Evolutionary conservation across 2,888 invertebrate genomes (phyloP).

Genomic region (Hemicrepidius hirtus): DNA sequence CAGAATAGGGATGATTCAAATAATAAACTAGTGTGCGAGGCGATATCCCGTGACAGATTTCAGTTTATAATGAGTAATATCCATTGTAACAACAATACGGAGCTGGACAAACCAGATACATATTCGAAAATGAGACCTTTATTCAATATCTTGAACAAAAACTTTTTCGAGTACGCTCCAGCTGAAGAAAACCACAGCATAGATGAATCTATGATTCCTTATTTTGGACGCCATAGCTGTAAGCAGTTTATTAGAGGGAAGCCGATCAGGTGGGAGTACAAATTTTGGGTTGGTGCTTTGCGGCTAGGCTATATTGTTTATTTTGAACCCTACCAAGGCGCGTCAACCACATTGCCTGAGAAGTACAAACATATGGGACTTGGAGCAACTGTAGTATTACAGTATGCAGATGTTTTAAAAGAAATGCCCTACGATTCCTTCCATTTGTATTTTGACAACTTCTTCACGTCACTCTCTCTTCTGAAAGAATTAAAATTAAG

Average conservation of each 20-base stretch:
- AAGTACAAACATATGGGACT: not conserved
- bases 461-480: no score
- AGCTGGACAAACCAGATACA: constrained; percentile 55
- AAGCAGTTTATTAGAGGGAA: constrained; percentile 61
- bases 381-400: not conserved
- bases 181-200: constrained; percentile 60
- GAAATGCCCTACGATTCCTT: not conserved
- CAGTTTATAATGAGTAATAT: constrained; percentile 44
- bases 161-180: constrained; percentile 57
- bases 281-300: constrained; percentile 13
- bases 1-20: constrained; percentile 51
- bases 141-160: constrained; percentile 57
- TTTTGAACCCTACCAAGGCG: not conserved
- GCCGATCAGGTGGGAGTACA: constrained; percentile 54
- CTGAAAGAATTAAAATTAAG: no score
- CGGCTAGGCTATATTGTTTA: constrained; percentile 4
- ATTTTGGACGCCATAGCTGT: constrained; percentile 63
- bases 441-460: not conserved
- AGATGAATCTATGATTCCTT: constrained; percentile 66
- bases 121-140: constrained; percentile 61
- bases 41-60: constrained; percentile 39
- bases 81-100: constrained; percentile 58
- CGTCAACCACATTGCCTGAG: not conserved
- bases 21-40: constrained; percentile 33
- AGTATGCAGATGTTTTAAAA: not conserved